phyloP scores from a whole-genome alignment of 2,888 invertebrate genomes.

The Meteorus colon region DNA sequence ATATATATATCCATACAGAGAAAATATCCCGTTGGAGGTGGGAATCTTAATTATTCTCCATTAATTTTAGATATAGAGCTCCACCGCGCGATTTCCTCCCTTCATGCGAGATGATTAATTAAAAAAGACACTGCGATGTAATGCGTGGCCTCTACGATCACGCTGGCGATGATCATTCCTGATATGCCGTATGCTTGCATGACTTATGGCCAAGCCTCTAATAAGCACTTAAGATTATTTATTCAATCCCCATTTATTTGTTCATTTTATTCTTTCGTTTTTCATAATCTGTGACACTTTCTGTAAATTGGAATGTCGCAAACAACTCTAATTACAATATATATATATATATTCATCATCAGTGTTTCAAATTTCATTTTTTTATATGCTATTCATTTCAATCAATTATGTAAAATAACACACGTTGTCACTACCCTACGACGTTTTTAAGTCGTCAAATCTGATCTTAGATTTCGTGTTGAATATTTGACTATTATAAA shows the following conservation, averaged over 20 bases:
- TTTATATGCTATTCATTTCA: neutral
- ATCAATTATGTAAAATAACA: neutral
- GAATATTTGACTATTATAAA: no score
- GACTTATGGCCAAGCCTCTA: constrained; percentile 10
- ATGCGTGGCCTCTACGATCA: no score
- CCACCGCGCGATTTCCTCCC: neutral
- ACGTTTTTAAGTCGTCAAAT: no score
- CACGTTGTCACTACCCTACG: neutral
- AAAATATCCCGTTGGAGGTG: no score
- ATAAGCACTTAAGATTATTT: constrained; percentile 20
- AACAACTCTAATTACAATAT: no score
- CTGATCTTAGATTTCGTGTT: no score
- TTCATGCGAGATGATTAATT: constrained; percentile 12
- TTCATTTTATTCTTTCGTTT: neutral
- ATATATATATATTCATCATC: no score
- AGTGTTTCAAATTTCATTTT: neutral
- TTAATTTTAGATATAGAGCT: neutral
- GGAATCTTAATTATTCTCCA: no score
- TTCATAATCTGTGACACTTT: neutral
- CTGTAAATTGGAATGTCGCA: neutral
- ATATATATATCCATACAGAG: no score
- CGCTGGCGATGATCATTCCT: neutral
- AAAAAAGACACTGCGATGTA: neutral
- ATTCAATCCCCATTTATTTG: neutral
- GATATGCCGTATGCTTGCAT: constrained; percentile 1